Conservation (phyloP, 2,797 vertebrate species). For the Macroramphosus scolopax region DNA sequence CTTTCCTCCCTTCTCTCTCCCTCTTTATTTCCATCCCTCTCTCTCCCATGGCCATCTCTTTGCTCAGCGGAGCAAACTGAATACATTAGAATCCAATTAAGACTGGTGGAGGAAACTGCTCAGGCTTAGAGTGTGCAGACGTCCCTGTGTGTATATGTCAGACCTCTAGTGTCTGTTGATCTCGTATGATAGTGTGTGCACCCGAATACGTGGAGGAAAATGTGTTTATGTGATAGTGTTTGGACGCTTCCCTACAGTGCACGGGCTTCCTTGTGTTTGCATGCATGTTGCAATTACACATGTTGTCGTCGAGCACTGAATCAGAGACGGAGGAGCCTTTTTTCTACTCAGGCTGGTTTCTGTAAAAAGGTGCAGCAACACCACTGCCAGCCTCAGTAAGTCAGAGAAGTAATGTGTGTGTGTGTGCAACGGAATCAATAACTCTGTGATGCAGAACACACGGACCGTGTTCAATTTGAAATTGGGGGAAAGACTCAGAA, state of each 20-base stretch:
- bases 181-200: conserved; percentile 23
- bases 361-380: conserved; percentile 33
- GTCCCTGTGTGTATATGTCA: conserved; percentile 10
- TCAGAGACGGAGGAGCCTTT: conserved; percentile 15
- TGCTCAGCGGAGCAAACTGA: conserved; percentile 70
- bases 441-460: conserved; percentile 27
- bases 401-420: conserved; percentile 18
- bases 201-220: conserved; percentile 2
- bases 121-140: conserved; percentile 40
- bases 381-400: conserved; percentile 25
- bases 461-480: conserved; percentile 39
- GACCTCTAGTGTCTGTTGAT: conserved; percentile 27
- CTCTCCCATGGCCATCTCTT: conserved; percentile 53
- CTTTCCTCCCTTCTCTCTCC: conserved; percentile 26
- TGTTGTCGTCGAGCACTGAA: conserved; percentile 15
- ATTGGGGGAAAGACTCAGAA: conserved; percentile 10
- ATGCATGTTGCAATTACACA: not conserved
- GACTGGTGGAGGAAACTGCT: conserved; percentile 54
- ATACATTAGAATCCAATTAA: conserved; percentile 81
- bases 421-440: conserved; percentile 34
- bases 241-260: no score
- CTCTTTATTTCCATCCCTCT: not conserved
- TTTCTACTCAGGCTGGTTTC: conserved; percentile 23
- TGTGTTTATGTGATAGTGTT: not conserved
- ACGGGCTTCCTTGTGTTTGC: not conserved